phyloP scores from a whole-genome alignment of 2,888 invertebrate genomes.

The Pteria penguin region DNA sequence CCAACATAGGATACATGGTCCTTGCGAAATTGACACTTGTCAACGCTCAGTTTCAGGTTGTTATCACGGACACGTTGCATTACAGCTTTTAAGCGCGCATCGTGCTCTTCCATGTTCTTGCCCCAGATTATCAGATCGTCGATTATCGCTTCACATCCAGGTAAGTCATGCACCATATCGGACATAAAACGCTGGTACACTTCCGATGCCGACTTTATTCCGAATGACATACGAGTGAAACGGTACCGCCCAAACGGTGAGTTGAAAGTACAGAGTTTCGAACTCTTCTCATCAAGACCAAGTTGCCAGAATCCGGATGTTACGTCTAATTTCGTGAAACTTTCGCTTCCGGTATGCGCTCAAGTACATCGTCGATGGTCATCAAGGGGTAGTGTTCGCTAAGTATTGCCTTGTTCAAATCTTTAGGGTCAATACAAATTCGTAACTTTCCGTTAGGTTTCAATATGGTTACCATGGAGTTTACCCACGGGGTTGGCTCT shows the following conservation, averaged over 20 bases:
- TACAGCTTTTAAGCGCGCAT: conserved; percentile 12
- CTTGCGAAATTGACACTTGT: conserved; percentile 36
- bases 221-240: conserved; percentile 35
- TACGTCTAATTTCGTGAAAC: conserved; percentile 42
- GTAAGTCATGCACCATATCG: conserved; percentile 27
- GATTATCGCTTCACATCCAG: conserved; percentile 39
- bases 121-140: conserved; percentile 44
- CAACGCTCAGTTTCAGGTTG: conserved; percentile 38
- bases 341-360: conserved; percentile 40
- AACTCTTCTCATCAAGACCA: conserved; percentile 24
- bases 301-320: conserved; percentile 39
- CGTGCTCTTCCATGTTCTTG: conserved; percentile 32
- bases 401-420: conserved; percentile 17
- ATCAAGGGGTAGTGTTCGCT: conserved; percentile 27
- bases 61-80: conserved; percentile 9
- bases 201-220: conserved; percentile 41
- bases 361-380: conserved; percentile 38
- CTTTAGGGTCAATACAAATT: conserved; percentile 25
- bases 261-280: conserved; percentile 40
- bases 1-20: conserved; percentile 3
- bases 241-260: conserved; percentile 39
- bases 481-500: conserved; percentile 26
- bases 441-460: conserved; percentile 14
- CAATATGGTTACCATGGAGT: conserved; percentile 25
- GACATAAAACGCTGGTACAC: conserved; percentile 36